Evolutionary conservation across 30 jellyfish, hydroid and myxozoan genomes (phyloP).

Genomic region (Pelagia noctiluca): DNA sequence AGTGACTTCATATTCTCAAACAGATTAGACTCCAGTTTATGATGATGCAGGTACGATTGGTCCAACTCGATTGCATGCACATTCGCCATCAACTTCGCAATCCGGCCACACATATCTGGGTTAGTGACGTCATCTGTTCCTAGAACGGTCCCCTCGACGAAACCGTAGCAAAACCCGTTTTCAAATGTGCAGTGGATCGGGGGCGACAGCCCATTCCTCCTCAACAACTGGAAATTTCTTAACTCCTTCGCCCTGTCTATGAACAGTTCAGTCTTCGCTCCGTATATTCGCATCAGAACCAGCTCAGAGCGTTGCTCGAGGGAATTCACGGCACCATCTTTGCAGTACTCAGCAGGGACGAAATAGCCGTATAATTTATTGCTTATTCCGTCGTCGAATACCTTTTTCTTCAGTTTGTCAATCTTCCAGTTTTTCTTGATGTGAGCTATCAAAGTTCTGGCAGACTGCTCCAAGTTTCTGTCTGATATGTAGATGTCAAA

Average conservation of each 20-base stretch:
- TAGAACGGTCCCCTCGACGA: constrained; percentile 79
- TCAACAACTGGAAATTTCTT: constrained; percentile 80
- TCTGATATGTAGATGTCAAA: constrained; percentile 87
- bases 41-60: constrained; percentile 80
- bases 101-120: constrained; percentile 26
- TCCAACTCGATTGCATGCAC: constrained; percentile 77
- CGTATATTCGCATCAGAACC: constrained; percentile 90
- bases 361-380: constrained; percentile 83
- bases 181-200: constrained; percentile 81
- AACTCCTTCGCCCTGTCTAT: constrained; percentile 95
- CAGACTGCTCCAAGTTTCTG: constrained; percentile 73
- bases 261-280: constrained; percentile 87
- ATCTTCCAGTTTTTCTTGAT: constrained; percentile 84
- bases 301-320: constrained; percentile 77
- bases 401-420: constrained; percentile 75
- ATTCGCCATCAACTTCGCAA: constrained; percentile 74
- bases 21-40: constrained; percentile 71
- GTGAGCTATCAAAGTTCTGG: constrained; percentile 77
- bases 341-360: constrained; percentile 52
- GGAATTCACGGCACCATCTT: constrained; percentile 45
- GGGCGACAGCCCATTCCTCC: constrained; percentile 76
- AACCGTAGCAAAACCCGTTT: constrained; percentile 90
- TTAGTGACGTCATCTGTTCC: constrained; percentile 64
- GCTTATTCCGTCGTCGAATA: constrained; percentile 89
- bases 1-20: constrained; percentile 43